phyloP scores from a whole-genome alignment of 2,797 vertebrate species.

The Xenentodon cancila region DNA sequence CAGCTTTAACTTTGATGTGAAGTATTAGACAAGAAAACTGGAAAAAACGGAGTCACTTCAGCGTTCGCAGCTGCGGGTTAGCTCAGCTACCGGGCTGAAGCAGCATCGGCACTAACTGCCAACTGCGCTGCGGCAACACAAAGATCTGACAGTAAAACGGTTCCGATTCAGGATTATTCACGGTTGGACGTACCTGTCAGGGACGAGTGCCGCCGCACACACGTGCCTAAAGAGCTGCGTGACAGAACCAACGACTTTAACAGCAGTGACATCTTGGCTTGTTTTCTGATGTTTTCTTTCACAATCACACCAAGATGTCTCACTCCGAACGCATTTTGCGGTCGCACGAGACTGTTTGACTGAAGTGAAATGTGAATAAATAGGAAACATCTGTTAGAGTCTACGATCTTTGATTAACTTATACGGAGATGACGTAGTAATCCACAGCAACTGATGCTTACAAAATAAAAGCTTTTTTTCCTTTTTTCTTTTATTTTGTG shows the following conservation, averaged over 20 bases:
- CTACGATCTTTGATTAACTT: slow-evolving; percentile 33
- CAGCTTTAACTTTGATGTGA: too few relatives aligned
- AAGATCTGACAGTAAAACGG: neutral
- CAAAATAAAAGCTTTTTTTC: too few relatives aligned
- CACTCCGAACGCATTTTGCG: slow-evolving; percentile 11
- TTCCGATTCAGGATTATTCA: fast-evolving
- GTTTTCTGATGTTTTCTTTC: too few relatives aligned
- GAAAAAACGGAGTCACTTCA: too few relatives aligned
- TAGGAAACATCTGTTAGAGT: fast-evolving
- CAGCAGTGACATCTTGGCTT: slow-evolving; percentile 43
- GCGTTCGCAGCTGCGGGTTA: too few relatives aligned
- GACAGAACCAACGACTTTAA: slow-evolving; percentile 29
- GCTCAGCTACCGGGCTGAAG: too few relatives aligned
- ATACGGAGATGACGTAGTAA: too few relatives aligned
- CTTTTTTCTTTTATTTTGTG: too few relatives aligned
- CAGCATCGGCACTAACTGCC: too few relatives aligned
- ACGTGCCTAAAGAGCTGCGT: neutral
- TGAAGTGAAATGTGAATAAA: neutral
- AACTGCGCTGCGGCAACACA: neutral
- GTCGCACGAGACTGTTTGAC: too few relatives aligned
- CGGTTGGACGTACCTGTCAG: slow-evolving; percentile 58
- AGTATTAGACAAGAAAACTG: too few relatives aligned
- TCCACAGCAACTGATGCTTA: too few relatives aligned
- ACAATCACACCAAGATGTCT: slow-evolving; percentile 5
- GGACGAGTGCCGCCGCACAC: slow-evolving; percentile 55